phyloP scores from a whole-genome alignment of 2,888 invertebrate species.

The Pachliopta kotzebuea region DNA sequence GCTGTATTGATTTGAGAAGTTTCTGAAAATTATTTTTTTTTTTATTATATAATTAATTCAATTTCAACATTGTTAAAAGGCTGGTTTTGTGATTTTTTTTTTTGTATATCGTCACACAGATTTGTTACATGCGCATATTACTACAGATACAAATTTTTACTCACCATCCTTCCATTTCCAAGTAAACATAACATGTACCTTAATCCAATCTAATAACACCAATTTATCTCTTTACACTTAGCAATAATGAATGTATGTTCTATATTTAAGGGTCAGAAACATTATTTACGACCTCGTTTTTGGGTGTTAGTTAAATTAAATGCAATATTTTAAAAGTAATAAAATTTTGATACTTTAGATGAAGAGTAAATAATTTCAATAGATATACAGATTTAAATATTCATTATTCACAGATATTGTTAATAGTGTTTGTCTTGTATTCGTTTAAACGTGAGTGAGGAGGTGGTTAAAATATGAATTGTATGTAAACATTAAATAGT shows the following conservation, averaged over 20 bases:
- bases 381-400: conserved; percentile 40
- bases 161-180: conserved; percentile 7
- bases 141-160: neutral
- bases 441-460: neutral
- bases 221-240: conserved; percentile 45
- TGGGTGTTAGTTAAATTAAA: conserved; percentile 40
- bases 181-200: conserved; percentile 17
- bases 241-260: conserved; percentile 54
- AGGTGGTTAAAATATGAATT: neutral
- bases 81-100: neutral
- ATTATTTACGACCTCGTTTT: conserved; percentile 43
- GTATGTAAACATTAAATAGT: conserved; percentile 17
- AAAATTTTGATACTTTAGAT: conserved; percentile 65
- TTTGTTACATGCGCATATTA: neutral
- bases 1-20: neutral
- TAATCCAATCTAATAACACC: conserved; percentile 36
- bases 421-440: conserved; percentile 26
- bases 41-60: too few species aligned
- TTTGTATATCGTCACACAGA: neutral
- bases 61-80: neutral
- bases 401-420: conserved; percentile 26
- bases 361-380: conserved; percentile 42
- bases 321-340: conserved; percentile 32
- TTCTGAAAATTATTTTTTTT: neutral
- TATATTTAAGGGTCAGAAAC: conserved; percentile 41